Percentiles rank a stretch among this genome's conserved stretches.
phyloP scores from a whole-genome alignment of 2,797 vertebrate genomes.

The Danionella dracula region DNA sequence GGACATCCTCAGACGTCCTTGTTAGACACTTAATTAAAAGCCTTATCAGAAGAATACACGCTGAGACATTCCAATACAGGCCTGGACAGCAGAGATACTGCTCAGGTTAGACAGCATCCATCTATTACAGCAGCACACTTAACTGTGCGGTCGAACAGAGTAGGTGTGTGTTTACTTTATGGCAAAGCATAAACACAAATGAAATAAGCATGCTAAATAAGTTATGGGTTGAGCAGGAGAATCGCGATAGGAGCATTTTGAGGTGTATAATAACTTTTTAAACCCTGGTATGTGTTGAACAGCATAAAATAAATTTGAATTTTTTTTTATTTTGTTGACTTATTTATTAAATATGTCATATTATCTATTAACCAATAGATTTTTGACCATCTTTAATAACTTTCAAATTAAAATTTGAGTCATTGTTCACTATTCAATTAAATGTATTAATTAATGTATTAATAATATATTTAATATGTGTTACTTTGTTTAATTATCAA shows the following conservation, averaged over 20 bases:
- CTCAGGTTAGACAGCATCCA: constrained; percentile 29
- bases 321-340: too few species aligned
- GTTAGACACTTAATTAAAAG: constrained; percentile 62
- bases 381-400: too few species aligned
- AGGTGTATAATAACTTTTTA: too few species aligned
- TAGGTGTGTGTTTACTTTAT: constrained; percentile 15
- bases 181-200: constrained; percentile 2
- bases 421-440: too few species aligned
- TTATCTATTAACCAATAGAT: too few species aligned
- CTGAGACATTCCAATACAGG: constrained; percentile 48
- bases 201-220: neutral
- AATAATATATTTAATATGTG: too few species aligned
- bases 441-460: too few species aligned
- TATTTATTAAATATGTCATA: too few species aligned
- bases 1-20: constrained; percentile 44
- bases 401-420: too few species aligned
- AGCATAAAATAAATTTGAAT: too few species aligned
- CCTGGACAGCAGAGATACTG: constrained; percentile 56
- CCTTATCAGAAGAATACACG: constrained; percentile 57
- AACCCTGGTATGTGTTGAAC: too few species aligned
- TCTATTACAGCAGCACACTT: constrained; percentile 40
- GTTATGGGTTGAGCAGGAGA: neutral
- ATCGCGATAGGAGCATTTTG: neutral
- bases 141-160: constrained; percentile 33
- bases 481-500: too few species aligned